Percentiles rank a stretch among this genome's conserved stretches.
Evolutionary conservation across 2,888 invertebrate genomes (phyloP).

Genomic region (Nomada ruficornis): DNA sequence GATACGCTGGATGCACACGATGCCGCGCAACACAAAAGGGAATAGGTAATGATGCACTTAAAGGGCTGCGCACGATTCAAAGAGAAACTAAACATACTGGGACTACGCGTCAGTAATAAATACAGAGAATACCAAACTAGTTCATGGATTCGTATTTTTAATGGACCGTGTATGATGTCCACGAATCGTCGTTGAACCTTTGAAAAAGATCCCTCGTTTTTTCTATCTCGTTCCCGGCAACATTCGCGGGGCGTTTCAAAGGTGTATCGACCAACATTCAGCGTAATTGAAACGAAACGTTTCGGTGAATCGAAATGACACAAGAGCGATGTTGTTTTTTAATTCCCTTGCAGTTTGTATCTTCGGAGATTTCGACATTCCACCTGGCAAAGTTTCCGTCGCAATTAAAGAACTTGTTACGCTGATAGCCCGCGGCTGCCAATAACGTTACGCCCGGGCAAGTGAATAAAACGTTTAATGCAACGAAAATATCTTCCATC

Average conservation of each 20-base stretch:
- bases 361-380: conserved; percentile 4
- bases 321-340: conserved; percentile 3
- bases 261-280: conserved; percentile 7
- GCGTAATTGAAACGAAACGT: conserved; percentile 33
- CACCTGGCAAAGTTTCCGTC: neutral
- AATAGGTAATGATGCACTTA: conserved; percentile 73
- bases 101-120: conserved; percentile 59
- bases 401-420: conserved; percentile 9
- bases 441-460: conserved; percentile 40
- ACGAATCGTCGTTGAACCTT: neutral
- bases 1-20: conserved; percentile 33
- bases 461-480: conserved; percentile 40
- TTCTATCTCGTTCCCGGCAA: neutral
- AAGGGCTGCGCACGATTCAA: conserved; percentile 64
- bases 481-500: conserved; percentile 50
- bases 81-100: conserved; percentile 62
- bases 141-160: conserved; percentile 53
- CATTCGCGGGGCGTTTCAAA: neutral
- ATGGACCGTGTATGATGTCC: conserved; percentile 7
- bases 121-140: conserved; percentile 63
- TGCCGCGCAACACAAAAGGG: conserved; percentile 62
- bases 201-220: too few relatives aligned
- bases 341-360: conserved; percentile 23
- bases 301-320: conserved; percentile 8
- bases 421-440: neutral